These are phyloP conservation scores for Sebastes melanostomus DNA, from an alignment of 2,797 vertebrate genomes.

Conservation along the genomic window DNA sequence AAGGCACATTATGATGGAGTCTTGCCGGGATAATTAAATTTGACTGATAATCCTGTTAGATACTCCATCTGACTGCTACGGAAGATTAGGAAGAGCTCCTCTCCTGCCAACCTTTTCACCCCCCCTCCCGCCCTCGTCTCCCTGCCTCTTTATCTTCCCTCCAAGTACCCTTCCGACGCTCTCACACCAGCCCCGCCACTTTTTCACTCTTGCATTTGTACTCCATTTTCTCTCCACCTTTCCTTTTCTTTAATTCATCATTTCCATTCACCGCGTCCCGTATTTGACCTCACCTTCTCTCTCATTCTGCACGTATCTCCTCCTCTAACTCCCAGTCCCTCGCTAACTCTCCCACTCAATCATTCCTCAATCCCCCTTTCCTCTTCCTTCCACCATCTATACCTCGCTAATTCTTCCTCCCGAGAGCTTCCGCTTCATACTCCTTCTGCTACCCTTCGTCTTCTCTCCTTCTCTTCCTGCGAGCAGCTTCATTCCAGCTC, in stretches of 20 bases:
- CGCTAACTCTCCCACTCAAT: slow-evolving; percentile 55
- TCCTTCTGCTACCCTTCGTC: slow-evolving; percentile 30
- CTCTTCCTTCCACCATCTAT: slow-evolving; percentile 34
- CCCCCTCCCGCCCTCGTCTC: slow-evolving; percentile 33
- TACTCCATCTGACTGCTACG: slow-evolving; percentile 70
- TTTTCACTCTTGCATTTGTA: slow-evolving; percentile 39
- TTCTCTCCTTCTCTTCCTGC: slow-evolving; percentile 16
- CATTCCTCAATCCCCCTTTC: slow-evolving; percentile 42
- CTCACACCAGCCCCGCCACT: slow-evolving; percentile 43
- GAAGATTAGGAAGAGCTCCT: slow-evolving; percentile 71
- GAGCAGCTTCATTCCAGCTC: slow-evolving; percentile 38
- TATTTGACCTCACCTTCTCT: slow-evolving; percentile 65
- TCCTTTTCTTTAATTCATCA: slow-evolving; percentile 70
- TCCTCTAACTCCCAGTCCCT: slow-evolving; percentile 39
- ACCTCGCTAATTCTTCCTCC: slow-evolving; percentile 59
- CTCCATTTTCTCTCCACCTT: slow-evolving; percentile 56
- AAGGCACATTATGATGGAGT: slow-evolving; percentile 73
- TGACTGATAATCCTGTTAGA: slow-evolving; percentile 80
- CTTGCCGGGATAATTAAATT: slow-evolving; percentile 76
- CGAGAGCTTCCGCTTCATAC: slow-evolving; percentile 44
- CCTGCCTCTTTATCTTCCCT: slow-evolving; percentile 58
- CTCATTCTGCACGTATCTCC: slow-evolving; percentile 51
- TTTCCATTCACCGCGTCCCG: slow-evolving; percentile 58
- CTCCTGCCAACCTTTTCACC: slow-evolving; percentile 64
- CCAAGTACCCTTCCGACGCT: slow-evolving; percentile 54